These are phyloP conservation scores for Plebejus anna DNA, from an alignment of 2,888 invertebrate species.

Conservation along the genomic window DNA sequence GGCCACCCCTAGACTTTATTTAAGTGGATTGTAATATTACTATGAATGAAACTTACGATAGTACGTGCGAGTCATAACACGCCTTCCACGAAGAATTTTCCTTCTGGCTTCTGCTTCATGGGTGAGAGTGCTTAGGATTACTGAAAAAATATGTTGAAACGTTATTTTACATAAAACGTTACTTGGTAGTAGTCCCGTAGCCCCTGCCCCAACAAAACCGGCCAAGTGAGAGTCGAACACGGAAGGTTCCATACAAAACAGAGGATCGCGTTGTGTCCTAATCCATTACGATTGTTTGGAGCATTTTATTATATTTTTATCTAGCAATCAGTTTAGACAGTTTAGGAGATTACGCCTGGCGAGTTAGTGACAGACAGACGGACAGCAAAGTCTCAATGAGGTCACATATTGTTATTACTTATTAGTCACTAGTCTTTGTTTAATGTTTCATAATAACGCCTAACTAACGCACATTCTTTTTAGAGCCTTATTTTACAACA, in stretches of 20 bases:
- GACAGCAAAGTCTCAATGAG: not conserved
- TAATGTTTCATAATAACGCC: not conserved
- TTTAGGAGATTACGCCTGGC: too few relatives aligned
- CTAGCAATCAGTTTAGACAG: too few relatives aligned
- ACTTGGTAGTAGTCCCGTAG: too few relatives aligned
- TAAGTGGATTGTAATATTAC: not conserved
- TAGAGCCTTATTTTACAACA: not conserved
- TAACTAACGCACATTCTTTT: not conserved
- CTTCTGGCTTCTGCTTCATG: constrained; percentile 88
- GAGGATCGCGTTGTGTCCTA: too few relatives aligned
- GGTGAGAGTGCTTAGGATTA: constrained; percentile 83
- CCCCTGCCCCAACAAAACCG: too few relatives aligned
- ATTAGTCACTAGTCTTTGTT: not conserved
- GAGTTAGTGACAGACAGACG: not conserved
- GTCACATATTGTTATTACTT: not conserved
- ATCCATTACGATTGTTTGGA: too few relatives aligned
- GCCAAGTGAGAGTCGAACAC: too few relatives aligned
- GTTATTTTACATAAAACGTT: too few relatives aligned
- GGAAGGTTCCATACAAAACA: too few relatives aligned
- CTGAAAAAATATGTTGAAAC: constrained; percentile 58
- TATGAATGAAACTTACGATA: constrained; percentile 81
- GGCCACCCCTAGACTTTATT: too few relatives aligned
- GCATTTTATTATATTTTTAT: too few relatives aligned
- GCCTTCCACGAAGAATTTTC: constrained; percentile 88
- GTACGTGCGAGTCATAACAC: constrained; percentile 87